Percentiles rank a stretch among this genome's conserved stretches.
Conservation (phyloP, 2,113 vertebrate genomes). For the Microcebus murinus region DNA sequence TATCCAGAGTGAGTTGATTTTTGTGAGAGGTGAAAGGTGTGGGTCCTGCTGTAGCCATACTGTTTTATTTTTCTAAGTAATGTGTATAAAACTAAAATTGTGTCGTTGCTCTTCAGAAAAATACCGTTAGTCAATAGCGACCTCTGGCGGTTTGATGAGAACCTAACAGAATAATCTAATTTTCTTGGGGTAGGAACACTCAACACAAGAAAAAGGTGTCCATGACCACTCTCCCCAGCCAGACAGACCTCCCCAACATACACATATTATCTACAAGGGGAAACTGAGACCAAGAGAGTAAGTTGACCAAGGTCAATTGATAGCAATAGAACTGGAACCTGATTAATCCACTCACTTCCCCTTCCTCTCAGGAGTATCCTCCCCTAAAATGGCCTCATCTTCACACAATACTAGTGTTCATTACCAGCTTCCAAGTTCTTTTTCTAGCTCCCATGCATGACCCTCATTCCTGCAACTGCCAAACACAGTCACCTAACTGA, state of each 20-base stretch:
- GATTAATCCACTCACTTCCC: neutral
- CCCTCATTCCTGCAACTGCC: neutral
- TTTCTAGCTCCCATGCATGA: neutral
- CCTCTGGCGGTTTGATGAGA: conserved; percentile 49
- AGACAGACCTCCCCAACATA: neutral
- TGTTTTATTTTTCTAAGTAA: conserved; percentile 8
- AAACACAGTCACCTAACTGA: neutral
- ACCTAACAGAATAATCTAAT: neutral
- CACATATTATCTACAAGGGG: neutral
- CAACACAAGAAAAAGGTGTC: neutral
- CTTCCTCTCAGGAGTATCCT: neutral
- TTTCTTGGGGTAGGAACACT: neutral
- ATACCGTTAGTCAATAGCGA: neutral
- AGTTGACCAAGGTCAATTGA: neutral
- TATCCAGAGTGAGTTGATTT: no score
- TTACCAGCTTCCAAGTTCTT: neutral
- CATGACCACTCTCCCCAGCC: neutral
- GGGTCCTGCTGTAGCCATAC: no score
- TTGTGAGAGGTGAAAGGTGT: no score
- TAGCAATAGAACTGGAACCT: neutral
- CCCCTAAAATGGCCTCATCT: neutral
- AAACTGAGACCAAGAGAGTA: neutral
- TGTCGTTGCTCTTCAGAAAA: neutral
- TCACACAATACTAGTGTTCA: neutral
- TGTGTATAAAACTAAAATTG: neutral